Evolutionary conservation across 1,140 invertebrate species (phyloP), one percentile per base, ranked within the genome.

Genomic region (Halictus rubicundus): DNA sequence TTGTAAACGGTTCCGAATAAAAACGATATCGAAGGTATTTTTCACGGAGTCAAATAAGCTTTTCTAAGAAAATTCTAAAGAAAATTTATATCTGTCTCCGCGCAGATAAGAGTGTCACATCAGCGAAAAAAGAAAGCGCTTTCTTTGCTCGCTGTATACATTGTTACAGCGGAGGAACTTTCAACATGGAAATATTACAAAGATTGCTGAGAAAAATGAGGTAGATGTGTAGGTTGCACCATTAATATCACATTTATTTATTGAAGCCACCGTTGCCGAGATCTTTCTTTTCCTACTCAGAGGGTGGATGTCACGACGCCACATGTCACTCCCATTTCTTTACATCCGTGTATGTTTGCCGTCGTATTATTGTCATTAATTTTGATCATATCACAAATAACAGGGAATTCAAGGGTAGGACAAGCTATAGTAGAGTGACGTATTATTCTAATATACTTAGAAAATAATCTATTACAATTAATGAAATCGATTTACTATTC

Each of bases 161-260:
- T 59, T 32, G 65, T 60, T 68, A 76, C 39, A 57, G 46, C 42
- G 21, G 60, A 79, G 80, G 37, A 66, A 68, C 81, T 75, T 83
- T 75, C 63, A 70, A 75, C 66, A 57, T 37, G 57, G 60, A 73
- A 73, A 69, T 61, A 74, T 68, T 42, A 23, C 65, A 16, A n/a
- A 14, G 32, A 39, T 10, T 54, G 27, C 65, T 10, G 23, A 52
- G 65, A 83, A 49, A n/a, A 61, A 46, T 25, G 54, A 59, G 37
- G 37, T 7, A 27, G 39, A 37, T 72, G n/a, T 61, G 59, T n/a
- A 66, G 46, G 49, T 52, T 25, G 54, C 46, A 61, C 61, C 81
- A 74, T 84, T 83, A 80, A 80, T 83, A 83, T 83, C 66, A 77
- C 71, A 83, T 84, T 83, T 73, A 84, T 84, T 84, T 84, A 79